Conservation (phyloP, 2,888 invertebrate genomes). For the Hermaeophaga mercurialis region DNA sequence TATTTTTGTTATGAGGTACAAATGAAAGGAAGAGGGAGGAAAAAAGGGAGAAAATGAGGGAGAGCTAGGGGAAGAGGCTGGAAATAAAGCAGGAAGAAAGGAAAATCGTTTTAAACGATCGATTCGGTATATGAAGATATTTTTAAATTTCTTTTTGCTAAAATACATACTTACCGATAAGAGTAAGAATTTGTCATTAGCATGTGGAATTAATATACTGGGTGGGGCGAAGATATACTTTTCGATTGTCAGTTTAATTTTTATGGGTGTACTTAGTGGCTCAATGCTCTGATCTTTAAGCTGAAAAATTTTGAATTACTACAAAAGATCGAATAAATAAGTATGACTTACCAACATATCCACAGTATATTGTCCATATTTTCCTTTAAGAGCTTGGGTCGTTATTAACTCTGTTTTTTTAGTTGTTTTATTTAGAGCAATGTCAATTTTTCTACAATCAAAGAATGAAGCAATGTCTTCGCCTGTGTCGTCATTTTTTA, state of each 20-base stretch:
- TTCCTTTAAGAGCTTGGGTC: slow-evolving; percentile 58
- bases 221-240: slow-evolving; percentile 67
- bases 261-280: slow-evolving; percentile 50
- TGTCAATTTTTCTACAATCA: too few relatives aligned
- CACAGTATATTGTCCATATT: slow-evolving; percentile 64
- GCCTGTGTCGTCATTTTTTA: slow-evolving; percentile 55
- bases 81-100: too few relatives aligned
- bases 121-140: too few relatives aligned
- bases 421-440: too few relatives aligned
- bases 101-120: too few relatives aligned
- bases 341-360: slow-evolving; percentile 57
- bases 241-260: slow-evolving; percentile 48
- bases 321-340: neutral
- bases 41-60: too few relatives aligned
- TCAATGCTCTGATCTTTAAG: slow-evolving; percentile 61
- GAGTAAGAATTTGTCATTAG: slow-evolving; percentile 54
- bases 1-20: too few relatives aligned
- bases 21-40: too few relatives aligned
- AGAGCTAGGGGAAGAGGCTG: too few relatives aligned
- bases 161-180: slow-evolving; percentile 57
- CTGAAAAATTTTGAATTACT: too few relatives aligned
- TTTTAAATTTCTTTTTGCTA: too few relatives aligned
- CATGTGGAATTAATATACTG: slow-evolving; percentile 60
- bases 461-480: too few relatives aligned
- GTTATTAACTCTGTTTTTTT: slow-evolving; percentile 60